Evolutionary conservation across 1,140 invertebrate genomes (phyloP).

Genomic region (Colletes latitarsis): DNA sequence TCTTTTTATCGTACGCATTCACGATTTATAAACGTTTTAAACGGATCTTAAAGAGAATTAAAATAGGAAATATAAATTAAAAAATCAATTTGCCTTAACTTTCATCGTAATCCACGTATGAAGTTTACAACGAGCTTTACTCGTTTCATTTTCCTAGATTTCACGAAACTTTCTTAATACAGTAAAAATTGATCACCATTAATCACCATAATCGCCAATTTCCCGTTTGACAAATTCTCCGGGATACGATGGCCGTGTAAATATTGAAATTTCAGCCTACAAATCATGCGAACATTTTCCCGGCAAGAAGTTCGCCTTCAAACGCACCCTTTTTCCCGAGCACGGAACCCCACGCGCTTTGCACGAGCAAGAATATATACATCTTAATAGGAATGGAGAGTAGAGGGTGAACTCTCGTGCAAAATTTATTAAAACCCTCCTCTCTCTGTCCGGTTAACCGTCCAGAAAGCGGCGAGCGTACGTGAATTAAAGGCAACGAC

Average conservation of each 20-base stretch:
- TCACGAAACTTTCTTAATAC: no score
- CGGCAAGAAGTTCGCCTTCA: slow-evolving; percentile 19
- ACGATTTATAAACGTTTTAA: no score
- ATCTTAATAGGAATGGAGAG: slow-evolving; percentile 40
- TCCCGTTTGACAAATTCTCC: neutral
- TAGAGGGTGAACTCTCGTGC: slow-evolving; percentile 39
- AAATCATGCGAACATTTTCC: slow-evolving; percentile 9
- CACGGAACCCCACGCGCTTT: neutral
- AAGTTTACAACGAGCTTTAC: no score
- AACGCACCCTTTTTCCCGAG: neutral
- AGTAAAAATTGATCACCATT: neutral
- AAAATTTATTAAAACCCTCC: slow-evolving; percentile 50
- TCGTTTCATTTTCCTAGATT: neutral
- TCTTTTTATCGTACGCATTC: no score
- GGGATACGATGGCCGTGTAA: neutral
- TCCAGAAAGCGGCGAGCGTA: slow-evolving; percentile 39
- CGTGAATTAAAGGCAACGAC: slow-evolving; percentile 46
- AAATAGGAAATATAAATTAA: no score
- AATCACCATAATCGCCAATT: neutral
- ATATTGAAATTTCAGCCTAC: slow-evolving; percentile 24
- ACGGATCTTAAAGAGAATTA: no score
- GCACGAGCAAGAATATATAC: slow-evolving; percentile 37
- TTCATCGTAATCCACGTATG: no score
- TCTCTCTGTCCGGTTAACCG: slow-evolving; percentile 39
- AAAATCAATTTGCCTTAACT: no score